Base-by-base conservation (phyloP, 2,113 vertebrate species). In the Gallinago jamesoni region DNA sequence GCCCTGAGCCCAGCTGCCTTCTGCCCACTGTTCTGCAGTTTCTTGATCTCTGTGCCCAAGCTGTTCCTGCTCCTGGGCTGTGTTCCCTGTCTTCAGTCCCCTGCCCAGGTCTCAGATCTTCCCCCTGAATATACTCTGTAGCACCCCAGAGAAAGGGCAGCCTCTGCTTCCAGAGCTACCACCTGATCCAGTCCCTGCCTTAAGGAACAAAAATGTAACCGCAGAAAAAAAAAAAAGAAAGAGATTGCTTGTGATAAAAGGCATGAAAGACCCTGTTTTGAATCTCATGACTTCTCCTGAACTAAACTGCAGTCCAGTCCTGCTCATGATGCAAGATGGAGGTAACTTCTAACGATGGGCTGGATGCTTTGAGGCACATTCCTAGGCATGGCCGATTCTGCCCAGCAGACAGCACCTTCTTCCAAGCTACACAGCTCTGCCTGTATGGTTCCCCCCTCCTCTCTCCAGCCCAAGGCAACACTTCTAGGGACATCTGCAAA, bases 261-360 rank as follows among this genome's bases (percentile, higher is more conserved):
- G 33, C 47, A 19, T 31, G 35, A 47, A 68, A 43, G 30, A 10
- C 22, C 9, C 31, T 10, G 10, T 48, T 59, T 20, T 39, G 60
- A 89, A 45, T n/a, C 55, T 41, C 3, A 3, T 33, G 31, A 45
- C n/a, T 37, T 30, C 64, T 74, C 14, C 23, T 81, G 35, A 28
- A 47, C 53, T 33, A 27, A 28, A 23, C n/a, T 30, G 50, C 68
- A 76, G 63, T 17, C 41, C 53, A 53, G 57, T 31, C 59, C 8
- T 33, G 9, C 33, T 64, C 3, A 12, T 1, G 14, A 18, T 3
- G 30, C 41, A 64, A 60, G 86, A 11, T 1, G 24, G 31, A 64
- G 59, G 39, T 55, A 39, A 30, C 28, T 68, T 55, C 43, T 43
- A 63, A 12, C 0, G 0, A 27, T 7, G 9, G 41, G 37, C 3